Conservation (phyloP, 2,113 vertebrate genomes). For the Mugil cephalus region DNA sequence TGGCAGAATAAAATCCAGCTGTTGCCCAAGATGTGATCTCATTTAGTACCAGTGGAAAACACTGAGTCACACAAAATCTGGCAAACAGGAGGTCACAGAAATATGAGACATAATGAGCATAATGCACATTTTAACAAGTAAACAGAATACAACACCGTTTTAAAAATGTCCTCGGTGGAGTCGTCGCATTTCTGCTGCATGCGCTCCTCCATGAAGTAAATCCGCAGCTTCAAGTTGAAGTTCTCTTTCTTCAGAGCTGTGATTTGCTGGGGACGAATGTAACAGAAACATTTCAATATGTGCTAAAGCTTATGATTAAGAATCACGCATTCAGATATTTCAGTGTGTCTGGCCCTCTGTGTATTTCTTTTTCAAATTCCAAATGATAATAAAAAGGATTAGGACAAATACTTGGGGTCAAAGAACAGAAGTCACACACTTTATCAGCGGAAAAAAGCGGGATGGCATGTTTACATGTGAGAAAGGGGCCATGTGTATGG, state of each 20-base stretch:
- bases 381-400: conserved; percentile 2
- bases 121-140: neutral
- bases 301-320: neutral
- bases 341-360: neutral
- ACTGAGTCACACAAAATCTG: conserved; percentile 26
- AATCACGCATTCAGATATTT: neutral
- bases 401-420: conserved; percentile 2
- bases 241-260: conserved; percentile 98
- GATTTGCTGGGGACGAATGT: conserved; percentile 88
- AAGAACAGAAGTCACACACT: conserved; percentile 5
- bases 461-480: conserved; percentile 1
- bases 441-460: conserved; percentile 4
- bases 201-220: conserved; percentile 97
- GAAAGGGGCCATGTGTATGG: conserved; percentile 27
- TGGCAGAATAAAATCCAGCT: conserved; percentile 43
- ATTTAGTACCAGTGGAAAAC: conserved; percentile 10
- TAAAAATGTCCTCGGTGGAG: conserved; percentile 92
- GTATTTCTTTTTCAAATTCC: neutral
- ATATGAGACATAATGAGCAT: neutral
- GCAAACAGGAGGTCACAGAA: neutral
- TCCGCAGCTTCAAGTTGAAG: conserved; percentile 97
- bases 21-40: conserved; percentile 42
- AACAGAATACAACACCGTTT: conserved; percentile 84
- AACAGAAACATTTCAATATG: conserved; percentile 5
- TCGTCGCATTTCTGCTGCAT: conserved; percentile 95